Conservation (phyloP, 2,113 vertebrate species). For the Upupa epops region DNA sequence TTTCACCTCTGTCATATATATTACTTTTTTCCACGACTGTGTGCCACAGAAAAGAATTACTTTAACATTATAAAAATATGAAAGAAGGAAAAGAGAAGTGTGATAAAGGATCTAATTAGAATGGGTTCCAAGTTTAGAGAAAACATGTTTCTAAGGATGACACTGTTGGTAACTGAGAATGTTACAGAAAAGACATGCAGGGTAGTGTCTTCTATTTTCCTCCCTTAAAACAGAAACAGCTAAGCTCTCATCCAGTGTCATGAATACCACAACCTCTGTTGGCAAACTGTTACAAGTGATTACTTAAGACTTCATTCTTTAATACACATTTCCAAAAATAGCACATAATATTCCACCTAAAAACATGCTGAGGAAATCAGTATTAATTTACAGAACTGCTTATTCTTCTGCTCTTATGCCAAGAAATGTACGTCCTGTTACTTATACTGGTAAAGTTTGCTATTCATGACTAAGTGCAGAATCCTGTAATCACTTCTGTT, state of each 20-base stretch:
- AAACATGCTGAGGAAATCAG: background rate
- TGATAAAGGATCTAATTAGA: background rate
- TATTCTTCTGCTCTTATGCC: background rate
- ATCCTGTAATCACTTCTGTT: background rate
- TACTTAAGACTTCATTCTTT: background rate
- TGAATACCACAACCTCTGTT: background rate
- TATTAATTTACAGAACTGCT: background rate
- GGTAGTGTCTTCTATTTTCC: background rate
- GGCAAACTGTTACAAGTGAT: background rate
- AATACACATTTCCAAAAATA: background rate
- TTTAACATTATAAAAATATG: no score
- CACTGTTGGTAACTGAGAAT: background rate
- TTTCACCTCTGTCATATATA: background rate
- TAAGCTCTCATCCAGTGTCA: background rate
- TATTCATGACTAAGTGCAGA: background rate
- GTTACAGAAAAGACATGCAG: background rate
- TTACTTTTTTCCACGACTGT: background rate
- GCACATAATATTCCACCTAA: background rate
- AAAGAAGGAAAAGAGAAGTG: no score
- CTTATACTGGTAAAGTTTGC: background rate
- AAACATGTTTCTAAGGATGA: background rate
- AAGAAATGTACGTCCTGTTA: background rate
- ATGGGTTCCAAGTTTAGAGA: fast-evolving
- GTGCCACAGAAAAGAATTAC: background rate
- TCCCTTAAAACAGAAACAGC: background rate